phyloP scores from a whole-genome alignment of 2,888 invertebrate species.

The Hypomecis punctinalis region DNA sequence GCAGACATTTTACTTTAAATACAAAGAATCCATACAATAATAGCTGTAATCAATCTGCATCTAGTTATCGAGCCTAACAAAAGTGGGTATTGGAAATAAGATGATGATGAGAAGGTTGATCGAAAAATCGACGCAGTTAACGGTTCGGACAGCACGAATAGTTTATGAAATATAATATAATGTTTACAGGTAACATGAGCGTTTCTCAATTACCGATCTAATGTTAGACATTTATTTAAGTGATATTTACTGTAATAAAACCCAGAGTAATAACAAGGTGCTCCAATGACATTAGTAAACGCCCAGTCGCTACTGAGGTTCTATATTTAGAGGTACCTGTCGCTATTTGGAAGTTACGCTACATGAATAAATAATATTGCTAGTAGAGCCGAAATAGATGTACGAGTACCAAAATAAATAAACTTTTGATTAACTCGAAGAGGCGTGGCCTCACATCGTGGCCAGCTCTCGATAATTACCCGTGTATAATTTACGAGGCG shows the following conservation, averaged over 20 bases:
- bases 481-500: slow-evolving; percentile 37
- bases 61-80: too few relatives aligned
- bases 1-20: too few relatives aligned
- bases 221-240: background rate
- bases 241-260: background rate
- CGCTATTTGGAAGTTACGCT: slow-evolving; percentile 30
- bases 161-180: background rate
- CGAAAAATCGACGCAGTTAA: too few relatives aligned
- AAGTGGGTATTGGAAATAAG: too few relatives aligned
- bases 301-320: slow-evolving; percentile 1
- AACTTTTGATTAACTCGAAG: slow-evolving; percentile 45
- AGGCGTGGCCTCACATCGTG: slow-evolving; percentile 48
- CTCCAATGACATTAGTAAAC: background rate
- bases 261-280: background rate
- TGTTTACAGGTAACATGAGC: background rate
- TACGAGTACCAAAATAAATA: slow-evolving; percentile 44
- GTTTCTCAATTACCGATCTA: background rate
- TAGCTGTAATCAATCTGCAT: too few relatives aligned
- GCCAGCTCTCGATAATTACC: slow-evolving; percentile 45
- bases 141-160: too few relatives aligned
- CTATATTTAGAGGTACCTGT: slow-evolving; percentile 20
- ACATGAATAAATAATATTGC: slow-evolving; percentile 38
- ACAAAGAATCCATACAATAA: too few relatives aligned
- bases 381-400: slow-evolving; percentile 39
- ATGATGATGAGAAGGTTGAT: too few relatives aligned